Evolutionary conservation across 2,113 vertebrate genomes (phyloP).

Genomic region (Macrotus californicus): DNA sequence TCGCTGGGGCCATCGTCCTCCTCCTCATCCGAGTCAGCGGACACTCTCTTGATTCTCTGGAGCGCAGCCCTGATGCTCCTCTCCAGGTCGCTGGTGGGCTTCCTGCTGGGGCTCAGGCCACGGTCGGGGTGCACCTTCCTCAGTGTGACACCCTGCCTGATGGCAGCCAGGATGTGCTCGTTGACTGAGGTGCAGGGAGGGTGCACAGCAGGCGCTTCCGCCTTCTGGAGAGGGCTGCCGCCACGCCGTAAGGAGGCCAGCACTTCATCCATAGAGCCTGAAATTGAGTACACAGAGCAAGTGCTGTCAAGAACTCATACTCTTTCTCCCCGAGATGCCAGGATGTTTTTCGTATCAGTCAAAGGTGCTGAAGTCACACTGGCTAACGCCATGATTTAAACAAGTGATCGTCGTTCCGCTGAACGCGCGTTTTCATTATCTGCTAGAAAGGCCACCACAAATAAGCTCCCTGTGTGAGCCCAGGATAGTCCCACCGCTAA

Average conservation of each 20-base stretch:
- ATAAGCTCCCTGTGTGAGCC: not conserved
- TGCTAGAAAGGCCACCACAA: not conserved
- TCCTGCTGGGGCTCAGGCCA: slow-evolving; percentile 18
- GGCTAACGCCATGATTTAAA: not conserved
- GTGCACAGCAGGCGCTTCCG: not conserved
- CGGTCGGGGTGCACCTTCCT: slow-evolving; percentile 81
- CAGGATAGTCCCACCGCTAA: not conserved
- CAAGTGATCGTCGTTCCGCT: not conserved
- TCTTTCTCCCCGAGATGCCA: not conserved
- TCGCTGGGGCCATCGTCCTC: slow-evolving; percentile 68
- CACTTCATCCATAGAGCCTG: slow-evolving; percentile 95
- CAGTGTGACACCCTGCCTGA: slow-evolving; percentile 90
- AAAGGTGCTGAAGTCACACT: not conserved
- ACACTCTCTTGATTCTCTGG: slow-evolving; percentile 93
- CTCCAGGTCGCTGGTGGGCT: slow-evolving; percentile 84
- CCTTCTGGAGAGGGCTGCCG: slow-evolving; percentile 81
- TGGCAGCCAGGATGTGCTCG: slow-evolving; percentile 87
- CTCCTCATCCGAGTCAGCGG: slow-evolving; percentile 89
- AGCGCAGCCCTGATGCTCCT: slow-evolving; percentile 93
- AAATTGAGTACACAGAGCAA: not conserved
- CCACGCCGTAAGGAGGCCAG: slow-evolving; percentile 89
- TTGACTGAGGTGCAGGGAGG: slow-evolving; percentile 65
- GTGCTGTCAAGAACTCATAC: not conserved
- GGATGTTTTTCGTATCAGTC: too few relatives aligned
- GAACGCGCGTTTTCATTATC: not conserved